Evolutionary conservation across 2,888 invertebrate genomes (phyloP), one percentile per base, ranked within the genome.

Genomic region (Parapristionchus giblindavisi): DNA sequence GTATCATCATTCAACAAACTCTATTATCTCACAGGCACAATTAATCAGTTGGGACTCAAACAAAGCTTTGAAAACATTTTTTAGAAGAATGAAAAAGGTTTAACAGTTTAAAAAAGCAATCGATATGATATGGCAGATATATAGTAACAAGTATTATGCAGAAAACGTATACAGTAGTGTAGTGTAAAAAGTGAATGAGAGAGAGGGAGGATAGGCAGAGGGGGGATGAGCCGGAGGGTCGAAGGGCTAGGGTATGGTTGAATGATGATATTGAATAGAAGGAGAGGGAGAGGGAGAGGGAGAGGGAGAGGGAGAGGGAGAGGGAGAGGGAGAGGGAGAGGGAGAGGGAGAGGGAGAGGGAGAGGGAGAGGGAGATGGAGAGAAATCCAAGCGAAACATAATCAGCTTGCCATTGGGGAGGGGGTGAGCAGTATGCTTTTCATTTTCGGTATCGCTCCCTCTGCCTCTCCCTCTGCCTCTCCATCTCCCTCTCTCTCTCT

Each of bases 311-410:
- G 17, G 43, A 17, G 11, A 43, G 8, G 43, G 43, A 43, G 43
- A 43, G 17, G 43, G n/a, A 29, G 60, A 38, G 38, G 38, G 24
- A 61, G 38, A 6, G 61, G 29, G 32, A 32, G 8, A 24, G 61
- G 21, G 58, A n/a, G 34, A 24, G 34, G 34, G 58, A n/a, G 58
- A 24, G 58, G 17, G 43, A 43, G 43, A 43, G 43, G 17, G 43
- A 17, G 11, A 43, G 8, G 43, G 43, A 43, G 43, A 43, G 17
- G 43, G n/a, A n/a, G n/a, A n/a, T n/a, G n/a, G n/a, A n/a, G n/a
- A n/a, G n/a, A n/a, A n/a, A n/a, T n/a, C n/a, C 43, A 32, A 58
- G 58, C 34, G 58, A 61, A 61, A 61, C 61, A 61, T 61, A 61
- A 61, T 61, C 61, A 61, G 61, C 61, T 61, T 36, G 36, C n/a